Percentiles rank a stretch among this genome's conserved stretches.
Evolutionary conservation across 1,140 invertebrate species (phyloP).

Genomic region (Trichonephila clavipes): DNA sequence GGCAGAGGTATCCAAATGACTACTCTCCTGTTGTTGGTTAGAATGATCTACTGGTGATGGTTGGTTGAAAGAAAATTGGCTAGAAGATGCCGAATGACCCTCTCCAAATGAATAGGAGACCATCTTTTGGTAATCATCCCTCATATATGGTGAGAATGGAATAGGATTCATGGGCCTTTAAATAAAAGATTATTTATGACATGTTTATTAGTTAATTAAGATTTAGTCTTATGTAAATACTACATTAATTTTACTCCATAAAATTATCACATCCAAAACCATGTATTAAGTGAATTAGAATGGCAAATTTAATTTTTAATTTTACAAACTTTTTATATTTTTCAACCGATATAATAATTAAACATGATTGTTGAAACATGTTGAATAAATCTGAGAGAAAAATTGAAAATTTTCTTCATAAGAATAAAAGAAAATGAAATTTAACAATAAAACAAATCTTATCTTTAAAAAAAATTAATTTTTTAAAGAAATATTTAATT

Average conservation of each 20-base stretch:
- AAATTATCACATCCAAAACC: too few species aligned
- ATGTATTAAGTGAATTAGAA: too few species aligned
- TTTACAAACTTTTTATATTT: too few species aligned
- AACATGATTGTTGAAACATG: too few species aligned
- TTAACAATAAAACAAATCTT: too few species aligned
- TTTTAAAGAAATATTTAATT: too few species aligned
- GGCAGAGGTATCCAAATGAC: not conserved
- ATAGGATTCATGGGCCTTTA: slow-evolving; percentile 67
- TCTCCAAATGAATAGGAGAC: not conserved
- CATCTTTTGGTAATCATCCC: not conserved
- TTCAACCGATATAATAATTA: too few species aligned
- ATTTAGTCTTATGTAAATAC: not conserved
- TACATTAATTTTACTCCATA: not conserved
- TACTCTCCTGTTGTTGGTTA: not conserved
- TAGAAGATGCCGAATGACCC: slow-evolving; percentile 8
- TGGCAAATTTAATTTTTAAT: too few species aligned
- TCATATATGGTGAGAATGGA: not conserved
- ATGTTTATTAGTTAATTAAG: not conserved
- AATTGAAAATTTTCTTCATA: too few species aligned
- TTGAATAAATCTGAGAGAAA: too few species aligned
- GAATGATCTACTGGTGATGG: not conserved
- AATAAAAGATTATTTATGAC: not conserved
- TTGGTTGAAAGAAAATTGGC: slow-evolving; percentile 25
- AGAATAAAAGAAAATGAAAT: too few species aligned
- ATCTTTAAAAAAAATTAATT: too few species aligned